Base-by-base conservation (phyloP, 2,113 vertebrate species). In the Hyperopisus bebe region DNA sequence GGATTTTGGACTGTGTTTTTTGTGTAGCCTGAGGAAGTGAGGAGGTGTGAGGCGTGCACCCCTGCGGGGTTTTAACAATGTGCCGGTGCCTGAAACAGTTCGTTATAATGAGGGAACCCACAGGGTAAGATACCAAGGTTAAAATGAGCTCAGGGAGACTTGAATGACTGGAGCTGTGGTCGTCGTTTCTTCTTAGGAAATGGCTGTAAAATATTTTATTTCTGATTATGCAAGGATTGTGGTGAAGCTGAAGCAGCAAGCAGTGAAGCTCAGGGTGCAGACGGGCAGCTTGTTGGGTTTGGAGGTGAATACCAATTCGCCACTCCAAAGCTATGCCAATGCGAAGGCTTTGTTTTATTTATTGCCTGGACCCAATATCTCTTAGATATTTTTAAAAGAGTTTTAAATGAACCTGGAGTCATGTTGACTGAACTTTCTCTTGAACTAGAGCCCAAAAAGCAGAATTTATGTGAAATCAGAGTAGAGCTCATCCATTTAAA, bases 81-180 rank as follows among this genome's bases (percentile, higher is more conserved):
- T 48, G 27, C 27, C 39, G n/a, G 24, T 88, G 24, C 35, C 42
- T 50, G 8, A 51, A 74, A 39, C 70, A 10, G 88, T 46, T 5
- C 1, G 13, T 48, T 27, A 8, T 53, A 44, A 35, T 10, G 74
- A 51, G 17, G 51, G 51, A 83, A 31, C 62, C 27, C 10, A 31
- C 10, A 27, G n/a, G 50, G 31, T 48, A 55, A 89, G 89, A 50
- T 17, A 55, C 48, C n/a, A 35, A 10, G 48, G 48, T 80, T 89
- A 31, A 46, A 84, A 84, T 85, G 77, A 46, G 77, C 89, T 89
- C 89, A 89, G 89, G 89, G 77, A 89, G 82, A 89, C 51, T 55
- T n/a, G 80, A 89, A 58, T 62, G 89, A 39, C 27, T 77, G 50
- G 77, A 21, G 10, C 89, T 85, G 51, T 89, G 35, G 77, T 24